Percentiles rank a stretch among this genome's conserved stretches.
Evolutionary conservation across 2,113 vertebrate species (phyloP).

Genomic region (Mirza zaza): DNA sequence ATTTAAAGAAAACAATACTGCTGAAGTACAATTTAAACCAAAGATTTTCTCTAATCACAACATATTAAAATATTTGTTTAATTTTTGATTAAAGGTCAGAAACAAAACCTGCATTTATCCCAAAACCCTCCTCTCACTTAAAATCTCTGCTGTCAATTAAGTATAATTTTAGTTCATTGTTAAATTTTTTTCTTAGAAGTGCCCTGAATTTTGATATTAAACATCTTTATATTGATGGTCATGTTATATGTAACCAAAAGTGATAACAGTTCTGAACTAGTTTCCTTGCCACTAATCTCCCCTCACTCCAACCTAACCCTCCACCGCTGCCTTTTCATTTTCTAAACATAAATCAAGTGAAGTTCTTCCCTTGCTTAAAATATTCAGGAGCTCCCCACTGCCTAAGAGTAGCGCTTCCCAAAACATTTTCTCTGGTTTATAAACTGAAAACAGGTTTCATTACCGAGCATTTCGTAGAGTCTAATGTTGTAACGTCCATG

Average conservation of each 20-base stretch:
- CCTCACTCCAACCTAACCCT: too few relatives aligned
- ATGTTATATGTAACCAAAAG: not conserved
- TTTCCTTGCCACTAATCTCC: not conserved
- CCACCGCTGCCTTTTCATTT: too few relatives aligned
- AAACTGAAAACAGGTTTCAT: not conserved
- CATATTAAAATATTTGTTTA: not conserved
- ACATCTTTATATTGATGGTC: not conserved
- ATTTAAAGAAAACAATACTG: not conserved
- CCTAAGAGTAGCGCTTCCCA: not conserved
- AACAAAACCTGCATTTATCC: not conserved
- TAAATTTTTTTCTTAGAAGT: not conserved
- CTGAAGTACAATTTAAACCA: not conserved
- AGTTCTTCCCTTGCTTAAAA: not conserved
- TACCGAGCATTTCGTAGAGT: not conserved
- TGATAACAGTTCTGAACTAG: not conserved
- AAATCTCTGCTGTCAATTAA: not conserved
- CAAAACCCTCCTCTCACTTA: not conserved
- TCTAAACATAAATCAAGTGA: not conserved
- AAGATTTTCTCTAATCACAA: constrained; percentile 24
- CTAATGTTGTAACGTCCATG: not conserved
- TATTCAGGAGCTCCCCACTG: not conserved
- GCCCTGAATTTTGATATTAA: not conserved
- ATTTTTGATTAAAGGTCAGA: not conserved
- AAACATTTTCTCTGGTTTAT: not conserved
- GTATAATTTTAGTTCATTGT: not conserved